Evolutionary conservation across 2,113 vertebrate genomes (phyloP).

Genomic region (Turdus rufiventris): DNA sequence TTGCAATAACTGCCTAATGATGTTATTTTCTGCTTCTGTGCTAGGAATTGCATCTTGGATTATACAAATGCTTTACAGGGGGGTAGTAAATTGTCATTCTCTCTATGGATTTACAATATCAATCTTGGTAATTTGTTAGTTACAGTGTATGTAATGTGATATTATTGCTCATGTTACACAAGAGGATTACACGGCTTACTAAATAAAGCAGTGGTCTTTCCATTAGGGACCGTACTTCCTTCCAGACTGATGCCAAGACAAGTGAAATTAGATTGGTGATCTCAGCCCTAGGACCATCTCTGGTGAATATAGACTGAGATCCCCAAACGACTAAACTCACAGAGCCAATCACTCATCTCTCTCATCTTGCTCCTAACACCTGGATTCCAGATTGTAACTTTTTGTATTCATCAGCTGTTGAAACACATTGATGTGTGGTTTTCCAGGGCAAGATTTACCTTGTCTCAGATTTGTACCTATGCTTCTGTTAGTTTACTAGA

Average conservation of each 20-base stretch:
- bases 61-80: conserved; percentile 29
- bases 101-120: conserved; percentile 64
- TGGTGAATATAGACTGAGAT: background rate
- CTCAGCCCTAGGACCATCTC: conserved; percentile 41
- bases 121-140: conserved; percentile 71
- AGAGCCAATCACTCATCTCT: background rate
- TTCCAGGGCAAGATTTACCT: background rate
- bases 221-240: conserved; percentile 52
- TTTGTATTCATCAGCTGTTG: background rate
- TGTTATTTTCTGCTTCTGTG: conserved; percentile 33
- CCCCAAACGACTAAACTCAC: background rate
- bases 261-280: conserved; percentile 50
- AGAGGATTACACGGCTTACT: conserved; percentile 63
- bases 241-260: conserved; percentile 37
- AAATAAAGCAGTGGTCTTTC: conserved; percentile 67
- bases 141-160: conserved; percentile 62
- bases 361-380: background rate
- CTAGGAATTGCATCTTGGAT: conserved; percentile 30
- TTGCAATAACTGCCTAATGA: conserved; percentile 43
- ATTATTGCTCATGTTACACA: conserved; percentile 68
- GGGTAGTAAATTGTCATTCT: conserved; percentile 59
- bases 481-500: background rate
- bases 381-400: conserved; percentile 14
- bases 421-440: background rate
- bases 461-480: background rate